These are phyloP conservation scores for Nesoenas mayeri DNA, from an alignment of 2,113 vertebrate genomes.

Conservation along the genomic window DNA sequence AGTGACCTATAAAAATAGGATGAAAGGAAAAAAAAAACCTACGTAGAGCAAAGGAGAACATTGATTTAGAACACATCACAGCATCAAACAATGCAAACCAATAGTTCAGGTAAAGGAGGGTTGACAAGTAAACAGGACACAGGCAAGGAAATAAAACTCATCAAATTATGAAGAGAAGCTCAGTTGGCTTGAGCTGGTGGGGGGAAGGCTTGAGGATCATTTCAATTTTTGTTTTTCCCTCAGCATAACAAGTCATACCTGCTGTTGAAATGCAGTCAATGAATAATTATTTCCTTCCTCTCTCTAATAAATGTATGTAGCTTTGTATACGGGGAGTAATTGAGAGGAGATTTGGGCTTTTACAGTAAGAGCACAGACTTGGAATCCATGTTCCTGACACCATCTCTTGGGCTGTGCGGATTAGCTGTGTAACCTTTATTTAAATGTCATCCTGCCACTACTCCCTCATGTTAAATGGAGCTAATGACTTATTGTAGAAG, in stretches of 20 bases:
- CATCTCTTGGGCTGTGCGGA: background rate
- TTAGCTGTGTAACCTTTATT: background rate
- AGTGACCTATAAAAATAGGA: background rate
- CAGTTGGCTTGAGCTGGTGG: too few species aligned
- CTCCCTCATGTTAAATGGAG: background rate
- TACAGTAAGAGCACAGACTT: background rate
- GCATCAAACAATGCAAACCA: background rate
- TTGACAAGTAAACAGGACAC: background rate
- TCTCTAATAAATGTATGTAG: background rate
- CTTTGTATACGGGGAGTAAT: rapidly evolving
- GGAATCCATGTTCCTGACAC: background rate
- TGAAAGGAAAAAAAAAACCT: background rate
- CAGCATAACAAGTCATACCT: background rate
- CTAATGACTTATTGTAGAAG: background rate
- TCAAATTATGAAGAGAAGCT: background rate
- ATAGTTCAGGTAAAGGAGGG: background rate
- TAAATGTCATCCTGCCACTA: background rate
- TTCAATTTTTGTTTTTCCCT: background rate
- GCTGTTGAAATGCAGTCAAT: background rate
- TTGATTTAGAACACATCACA: background rate
- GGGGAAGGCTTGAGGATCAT: background rate
- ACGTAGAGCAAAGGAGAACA: background rate
- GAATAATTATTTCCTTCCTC: background rate
- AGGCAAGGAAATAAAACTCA: background rate
- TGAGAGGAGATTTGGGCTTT: background rate